A percentile compares a stretch with the other conserved stretches of the same genome.
Conservation (phyloP, 2,797 vertebrate species). For the Thunnus albacares region DNA sequence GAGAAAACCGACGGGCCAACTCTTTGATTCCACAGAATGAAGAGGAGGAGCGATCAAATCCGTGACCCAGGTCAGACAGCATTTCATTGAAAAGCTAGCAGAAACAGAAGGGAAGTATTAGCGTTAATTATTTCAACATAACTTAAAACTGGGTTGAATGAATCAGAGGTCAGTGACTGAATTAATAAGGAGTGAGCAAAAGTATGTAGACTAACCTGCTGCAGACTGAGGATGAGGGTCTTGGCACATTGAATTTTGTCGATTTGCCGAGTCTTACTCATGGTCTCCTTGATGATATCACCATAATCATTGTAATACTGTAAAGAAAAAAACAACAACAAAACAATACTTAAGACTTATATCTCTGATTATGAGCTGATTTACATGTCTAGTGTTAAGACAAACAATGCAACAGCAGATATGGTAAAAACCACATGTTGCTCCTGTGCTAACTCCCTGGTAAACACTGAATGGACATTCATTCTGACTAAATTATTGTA, state of each 20-base stretch:
- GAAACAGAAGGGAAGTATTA: constrained; percentile 3
- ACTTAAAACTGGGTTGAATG: background rate
- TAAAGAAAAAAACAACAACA: constrained; percentile 1
- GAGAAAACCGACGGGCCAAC: constrained; percentile 97
- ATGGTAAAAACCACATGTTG: background rate
- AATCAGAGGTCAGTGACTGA: background rate
- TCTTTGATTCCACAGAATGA: constrained; percentile 98
- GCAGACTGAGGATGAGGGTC: constrained; percentile 98
- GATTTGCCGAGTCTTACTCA: constrained; percentile 99
- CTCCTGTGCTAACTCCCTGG: background rate
- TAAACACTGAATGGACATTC: background rate
- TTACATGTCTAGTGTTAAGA: background rate
- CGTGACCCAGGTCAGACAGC: constrained; percentile 97
- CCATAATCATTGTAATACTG: constrained; percentile 99
- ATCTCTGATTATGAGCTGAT: background rate
- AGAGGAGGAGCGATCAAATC: constrained; percentile 97
- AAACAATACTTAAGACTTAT: background rate
- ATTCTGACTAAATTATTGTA: no score
- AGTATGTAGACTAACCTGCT: constrained; percentile 90
- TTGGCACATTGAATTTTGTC: constrained; percentile 99
- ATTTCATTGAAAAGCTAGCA: constrained; percentile 97
- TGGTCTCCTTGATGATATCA: constrained; percentile 99
- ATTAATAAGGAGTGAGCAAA: background rate
- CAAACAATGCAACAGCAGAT: constrained; percentile 3
- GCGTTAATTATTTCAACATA: background rate